Percentiles rank a stretch among this genome's conserved stretches.
Conservation (phyloP, 2,888 invertebrate genomes). For the Chouioia cunea region DNA sequence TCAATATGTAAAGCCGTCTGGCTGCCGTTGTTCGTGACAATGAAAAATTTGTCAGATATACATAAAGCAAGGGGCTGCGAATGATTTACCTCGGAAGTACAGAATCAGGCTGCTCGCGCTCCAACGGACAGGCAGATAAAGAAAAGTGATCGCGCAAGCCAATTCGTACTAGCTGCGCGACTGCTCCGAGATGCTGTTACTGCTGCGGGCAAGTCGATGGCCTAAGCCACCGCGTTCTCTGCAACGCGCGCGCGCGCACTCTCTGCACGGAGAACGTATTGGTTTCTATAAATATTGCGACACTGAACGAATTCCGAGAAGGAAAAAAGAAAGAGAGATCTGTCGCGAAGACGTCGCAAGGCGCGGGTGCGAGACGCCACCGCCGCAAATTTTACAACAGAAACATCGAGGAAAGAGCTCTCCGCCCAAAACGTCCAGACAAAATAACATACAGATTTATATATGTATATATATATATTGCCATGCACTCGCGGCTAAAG, state of each 20-base stretch:
- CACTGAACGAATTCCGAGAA: constrained; percentile 52
- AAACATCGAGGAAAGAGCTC: constrained; percentile 30
- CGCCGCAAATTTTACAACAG: no score
- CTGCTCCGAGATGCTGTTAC: not conserved
- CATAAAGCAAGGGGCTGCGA: not conserved
- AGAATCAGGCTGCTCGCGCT: no score
- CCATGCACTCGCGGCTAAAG: constrained; percentile 24
- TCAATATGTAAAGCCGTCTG: constrained; percentile 8
- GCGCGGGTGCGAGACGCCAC: constrained; percentile 48
- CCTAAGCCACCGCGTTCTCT: not conserved
- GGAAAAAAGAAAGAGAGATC: constrained; percentile 45
- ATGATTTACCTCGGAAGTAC: constrained; percentile 22
- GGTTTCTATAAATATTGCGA: constrained; percentile 58
- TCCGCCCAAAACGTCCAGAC: no score
- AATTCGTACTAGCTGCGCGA: no score
- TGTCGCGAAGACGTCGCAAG: constrained; percentile 41
- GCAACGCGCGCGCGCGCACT: no score
- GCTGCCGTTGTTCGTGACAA: not conserved
- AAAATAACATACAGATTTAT: no score
- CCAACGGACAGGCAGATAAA: no score
- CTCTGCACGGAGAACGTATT: constrained; percentile 45
- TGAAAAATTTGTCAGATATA: constrained; percentile 12
- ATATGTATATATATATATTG: no score
- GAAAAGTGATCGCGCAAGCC: constrained; percentile 18
- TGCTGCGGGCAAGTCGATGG: constrained; percentile 31